Evolutionary conservation across 1,140 invertebrate genomes (phyloP), one percentile per base, ranked within the genome.

Genomic region (Drosophila chauvacae): DNA sequence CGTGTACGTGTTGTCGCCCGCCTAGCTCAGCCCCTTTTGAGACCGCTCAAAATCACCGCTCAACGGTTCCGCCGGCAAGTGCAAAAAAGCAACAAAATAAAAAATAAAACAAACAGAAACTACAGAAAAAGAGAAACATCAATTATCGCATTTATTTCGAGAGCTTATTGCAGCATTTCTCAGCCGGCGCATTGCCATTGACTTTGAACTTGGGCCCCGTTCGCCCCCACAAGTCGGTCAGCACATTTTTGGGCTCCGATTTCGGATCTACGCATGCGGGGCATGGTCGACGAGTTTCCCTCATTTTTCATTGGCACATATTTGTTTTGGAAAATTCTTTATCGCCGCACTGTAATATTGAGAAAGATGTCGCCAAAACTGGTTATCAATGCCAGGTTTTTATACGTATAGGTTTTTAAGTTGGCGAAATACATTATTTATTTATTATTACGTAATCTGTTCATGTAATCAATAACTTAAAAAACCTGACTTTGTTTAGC

Each of bases 21-120:
- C 28, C 28, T n/a, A 14, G 41, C 48, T 5, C 26, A 45, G 11
- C 30, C 11, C n/a, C 35, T 18, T 11, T 20, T 20, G 20, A 20
- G 20, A 20, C 20, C 20, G 20, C 28, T 44, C n/a, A 11, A 33
- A 55, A 66, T 47, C 48, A 39, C 35, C 26, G 39, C 55, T 77
- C 51, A 76, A 87, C 83, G 75, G 74, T 71, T 87, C 82, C 74
- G 79, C 74, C n/a, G 14, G 44, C 53, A 28, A 51, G 76, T 83
- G 83, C 60, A 41, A 80, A 77, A 86, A 73, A 70, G 39, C 65
- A 69, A 71, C 68, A 73, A 72, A 26, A 26, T 50, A 50, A 23
- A 16, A 44, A n/a, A 16, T 16, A 26, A 28, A n/a, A 58, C 23
- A 64, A 65, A 68, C 26, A 70, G 28, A 68, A 66, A 47, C 39